These are phyloP conservation scores for Phylloscopus trochiloides DNA, from an alignment of 2,113 vertebrate genomes.

Conservation along the genomic window DNA sequence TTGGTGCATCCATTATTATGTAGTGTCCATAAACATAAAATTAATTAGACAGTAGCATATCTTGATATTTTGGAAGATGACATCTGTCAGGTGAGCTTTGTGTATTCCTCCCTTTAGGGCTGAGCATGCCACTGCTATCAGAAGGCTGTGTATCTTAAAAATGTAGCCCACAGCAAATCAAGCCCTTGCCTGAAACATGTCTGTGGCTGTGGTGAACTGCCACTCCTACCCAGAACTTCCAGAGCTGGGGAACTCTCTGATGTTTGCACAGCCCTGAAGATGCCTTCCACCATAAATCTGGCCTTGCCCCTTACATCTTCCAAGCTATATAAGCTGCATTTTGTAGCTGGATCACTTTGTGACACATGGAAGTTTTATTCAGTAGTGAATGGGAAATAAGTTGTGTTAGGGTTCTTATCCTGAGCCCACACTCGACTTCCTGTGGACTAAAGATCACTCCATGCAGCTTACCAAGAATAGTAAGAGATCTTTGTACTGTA, in stretches of 20 bases:
- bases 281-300: neutral
- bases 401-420: neutral
- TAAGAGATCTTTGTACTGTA: conserved; percentile 34
- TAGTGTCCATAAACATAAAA: neutral
- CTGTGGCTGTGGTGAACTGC: fast-evolving
- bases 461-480: neutral
- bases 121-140: fast-evolving
- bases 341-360: neutral
- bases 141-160: neutral
- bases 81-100: neutral
- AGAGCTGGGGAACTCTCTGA: neutral
- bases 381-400: neutral
- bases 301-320: neutral
- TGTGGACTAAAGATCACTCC: neutral
- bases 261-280: neutral
- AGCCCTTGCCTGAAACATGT: fast-evolving
- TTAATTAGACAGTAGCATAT: neutral
- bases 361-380: neutral
- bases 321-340: fast-evolving
- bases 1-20: neutral
- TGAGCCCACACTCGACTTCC: fast-evolving
- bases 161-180: neutral
- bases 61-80: neutral
- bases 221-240: neutral
- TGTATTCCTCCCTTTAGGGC: neutral